Base-by-base conservation (phyloP, 2,888 invertebrate genomes). In the Diadegma fenestrale region DNA sequence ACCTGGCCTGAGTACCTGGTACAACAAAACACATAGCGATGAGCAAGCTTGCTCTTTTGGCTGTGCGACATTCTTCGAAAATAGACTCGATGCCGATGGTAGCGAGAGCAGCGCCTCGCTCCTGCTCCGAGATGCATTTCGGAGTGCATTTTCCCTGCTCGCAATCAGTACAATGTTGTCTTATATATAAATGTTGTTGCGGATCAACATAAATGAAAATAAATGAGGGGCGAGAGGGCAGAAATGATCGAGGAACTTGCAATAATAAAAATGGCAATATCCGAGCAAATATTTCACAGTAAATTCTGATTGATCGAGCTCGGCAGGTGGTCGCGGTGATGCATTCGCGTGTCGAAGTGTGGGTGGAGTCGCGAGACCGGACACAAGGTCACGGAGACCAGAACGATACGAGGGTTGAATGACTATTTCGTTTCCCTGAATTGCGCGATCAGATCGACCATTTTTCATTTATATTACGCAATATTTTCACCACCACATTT, bases 31-130 rank as follows among this genome's bases (percentile, higher is more conserved):
- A 80, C 64, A 58, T 54, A 72, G 41, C 80, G 80, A 80, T 30
- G 66, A 82, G 82, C 85, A 80, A 85, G 79, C 78, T n/a, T 88
- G 88, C 87, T 88, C 90, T 90, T 90, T 91, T 91, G 91, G 92
- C 91, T 82, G 82, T 88, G 88, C 89, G 89, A 91, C 91, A 90
- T 91, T 91, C 89, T 90, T 91, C 90, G 89, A 92, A 92, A 93
- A 92, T 92, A 93, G 92, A 91, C 88, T 51, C 80, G 89, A 89
- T 91, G 90, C 89, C 89, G 88, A 88, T 43, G 64, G 37, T 54
- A 75, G 43, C 54, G 19, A n/a, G n/a, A n/a, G 48, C 30, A 71
- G n/a, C 54, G 10, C 45, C 14, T 43, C 26, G 69, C 43, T 69
- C 30, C 43, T n/a, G 14, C 45, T 43, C 54, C 10, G 54, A 33